Base-by-base conservation (phyloP, 2,113 vertebrate species). In the Misgurnus mizolepis region DNA sequence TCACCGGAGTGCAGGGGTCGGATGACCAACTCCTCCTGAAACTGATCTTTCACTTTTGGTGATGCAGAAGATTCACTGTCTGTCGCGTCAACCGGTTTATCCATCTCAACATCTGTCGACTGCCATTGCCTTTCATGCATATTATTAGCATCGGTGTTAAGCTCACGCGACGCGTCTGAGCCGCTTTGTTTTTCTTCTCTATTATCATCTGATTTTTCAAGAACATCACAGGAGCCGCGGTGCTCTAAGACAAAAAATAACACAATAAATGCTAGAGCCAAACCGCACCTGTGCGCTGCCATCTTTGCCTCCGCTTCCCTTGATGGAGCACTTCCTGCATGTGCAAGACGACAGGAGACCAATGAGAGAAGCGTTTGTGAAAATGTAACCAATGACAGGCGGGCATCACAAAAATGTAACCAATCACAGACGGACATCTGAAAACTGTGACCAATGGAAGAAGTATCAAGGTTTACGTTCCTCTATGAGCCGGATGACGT, bases 1-100 rank as follows among this genome's bases (percentile, higher is more conserved):
- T 98, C 96, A n/a, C 96, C 97, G 0, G 93, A 94, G 39, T 94
- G 94, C 43, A 98, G 90, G 4, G 96, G 97, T 40, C 93, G 94
- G 85, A 98, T 91, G 18, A 98, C 94, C 70, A 98, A 80, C 78
- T 98, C 97, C 87, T 98, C 96, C 76, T 93, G 86, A 82, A 97
- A 92, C 15, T 90, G 88, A 2, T 94, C 92, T 86, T 88, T 91
- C 41, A 73, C 83, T 0, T 84, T 49, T 43, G 64, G 22, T n/a
- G 6, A 68, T 5, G 2, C 84, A 2, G 14, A 17, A 22, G 10
- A 11, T 3, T 41, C 62, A 11, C 4, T 17, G 39, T 74, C n/a
- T 72, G 80, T 70, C 14, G n/a, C 60, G 1, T 17, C 55, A 49
- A 73, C 80, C 18, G 60, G 9, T 69, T 79, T 68, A 39, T 69